Base-by-base conservation (phyloP, 2,113 vertebrate species). In the Eretmochelys imbricata region DNA sequence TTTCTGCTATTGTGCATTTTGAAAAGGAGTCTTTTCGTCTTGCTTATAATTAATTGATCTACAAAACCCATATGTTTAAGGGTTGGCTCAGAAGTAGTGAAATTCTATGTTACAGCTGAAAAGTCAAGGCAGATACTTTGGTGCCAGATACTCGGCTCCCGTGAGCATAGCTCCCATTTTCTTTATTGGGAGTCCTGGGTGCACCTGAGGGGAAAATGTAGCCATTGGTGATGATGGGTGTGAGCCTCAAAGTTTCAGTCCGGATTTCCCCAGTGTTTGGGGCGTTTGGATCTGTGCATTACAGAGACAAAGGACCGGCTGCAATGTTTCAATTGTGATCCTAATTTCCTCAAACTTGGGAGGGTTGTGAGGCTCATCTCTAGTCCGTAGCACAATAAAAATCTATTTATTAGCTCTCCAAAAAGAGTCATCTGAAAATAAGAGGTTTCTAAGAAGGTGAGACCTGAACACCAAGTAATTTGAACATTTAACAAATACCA, bases 11-110 rank as follows among this genome's bases (percentile, higher is more conserved):
- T 88, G 11, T 46, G 10, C 9, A 35, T 1, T 72, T 91, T 79
- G n/a, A 93, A 57, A 82, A 72, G 79, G 87, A 46, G 13, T 35
- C 84, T 91, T 90, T 51, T 69, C 86, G 80, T 82, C 22, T 80
- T 85, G 35, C 79, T 80, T 35, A 1, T 0, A 0, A 20, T 0
- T n/a, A 88, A 78, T 85, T 54, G 50, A 16, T 82, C 46, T 57
- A 27, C 42, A 84, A 55, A 90, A 19, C 79, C 81, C 35, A 10
- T 81, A 48, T 85, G 50, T 1, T 2, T 76, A 4, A 0, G 0
- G 29, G 13, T 8, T 53, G n/a, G 16, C 80, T 91, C 51, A 57
- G 62, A 50, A 88, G 19, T 75, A 84, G 59, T 78, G 57, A 84
- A 42, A 76, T 54, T 31, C 62, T 83, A 75, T 16, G n/a, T 27